Percentiles rank a stretch among this genome's conserved stretches.
These are phyloP conservation scores for Phrynosoma blainvillii DNA, from an alignment of 2,113 vertebrate species.

Conservation along the genomic window DNA sequence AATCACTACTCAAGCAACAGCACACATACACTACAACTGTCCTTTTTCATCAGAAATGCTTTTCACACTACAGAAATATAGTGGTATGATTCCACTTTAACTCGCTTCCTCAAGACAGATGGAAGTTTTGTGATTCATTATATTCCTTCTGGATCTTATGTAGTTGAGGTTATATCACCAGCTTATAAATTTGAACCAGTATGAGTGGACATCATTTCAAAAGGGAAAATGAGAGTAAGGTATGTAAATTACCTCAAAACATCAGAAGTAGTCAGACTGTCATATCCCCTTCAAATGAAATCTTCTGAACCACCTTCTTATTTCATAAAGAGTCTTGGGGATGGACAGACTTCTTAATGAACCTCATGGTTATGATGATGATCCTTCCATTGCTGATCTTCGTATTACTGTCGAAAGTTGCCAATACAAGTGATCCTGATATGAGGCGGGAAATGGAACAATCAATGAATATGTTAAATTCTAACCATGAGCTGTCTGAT, in stretches of 20 bases:
- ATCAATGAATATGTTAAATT: constrained; percentile 99
- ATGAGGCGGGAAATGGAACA: constrained; percentile 99
- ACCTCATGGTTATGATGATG: constrained; percentile 99
- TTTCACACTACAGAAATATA: neutral
- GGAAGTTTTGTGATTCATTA: constrained; percentile 97
- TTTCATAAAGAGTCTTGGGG: constrained; percentile 98
- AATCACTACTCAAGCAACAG: no score
- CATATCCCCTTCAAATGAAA: constrained; percentile 94
- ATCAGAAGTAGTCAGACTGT: constrained; percentile 92
- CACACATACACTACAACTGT: neutral
- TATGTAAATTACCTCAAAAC: constrained; percentile 97
- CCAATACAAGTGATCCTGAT: constrained; percentile 98
- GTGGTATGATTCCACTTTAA: no score
- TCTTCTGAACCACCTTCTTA: constrained; percentile 90
- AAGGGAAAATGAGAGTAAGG: constrained; percentile 98
- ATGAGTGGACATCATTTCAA: constrained; percentile 98
- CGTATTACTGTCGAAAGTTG: constrained; percentile 96
- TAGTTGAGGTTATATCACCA: constrained; percentile 92
- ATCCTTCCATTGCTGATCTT: constrained; percentile 96
- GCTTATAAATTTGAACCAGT: constrained; percentile 92
- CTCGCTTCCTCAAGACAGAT: constrained; percentile 82
- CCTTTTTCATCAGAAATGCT: neutral
- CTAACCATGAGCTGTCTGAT: constrained; percentile 97
- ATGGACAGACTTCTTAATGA: constrained; percentile 99
- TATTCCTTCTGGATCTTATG: constrained; percentile 95